Evolutionary conservation across 1,140 invertebrate genomes (phyloP).

Genomic region (Drosophila mayri): DNA sequence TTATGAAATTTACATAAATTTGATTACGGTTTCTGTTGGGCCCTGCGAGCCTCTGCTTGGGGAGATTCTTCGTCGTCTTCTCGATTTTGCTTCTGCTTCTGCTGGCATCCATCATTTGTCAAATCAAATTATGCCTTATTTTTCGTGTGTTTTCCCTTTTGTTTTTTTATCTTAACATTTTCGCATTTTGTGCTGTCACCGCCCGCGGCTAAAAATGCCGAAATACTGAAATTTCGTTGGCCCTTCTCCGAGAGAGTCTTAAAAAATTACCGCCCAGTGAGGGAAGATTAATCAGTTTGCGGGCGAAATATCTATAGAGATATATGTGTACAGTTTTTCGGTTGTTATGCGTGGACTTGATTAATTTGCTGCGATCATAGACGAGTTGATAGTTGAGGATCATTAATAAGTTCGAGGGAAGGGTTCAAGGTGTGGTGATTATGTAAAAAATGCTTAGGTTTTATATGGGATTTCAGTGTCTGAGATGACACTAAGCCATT

Average conservation of each 20-base stretch:
- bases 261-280: constrained; percentile 28
- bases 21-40: constrained; percentile 35
- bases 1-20: constrained; percentile 81
- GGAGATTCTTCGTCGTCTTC: constrained; percentile 33
- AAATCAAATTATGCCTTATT: constrained; percentile 45
- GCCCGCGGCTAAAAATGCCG: constrained; percentile 43
- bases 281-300: constrained; percentile 48
- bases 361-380: constrained; percentile 62
- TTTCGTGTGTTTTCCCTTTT: constrained; percentile 31
- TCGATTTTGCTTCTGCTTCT: constrained; percentile 22
- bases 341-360: constrained; percentile 45
- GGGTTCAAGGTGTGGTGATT: constrained; percentile 42
- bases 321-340: constrained; percentile 14
- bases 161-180: constrained; percentile 31
- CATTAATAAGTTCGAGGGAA: constrained; percentile 46
- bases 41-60: background rate
- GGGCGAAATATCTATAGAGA: constrained; percentile 22
- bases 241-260: constrained; percentile 37
- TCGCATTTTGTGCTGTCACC: constrained; percentile 47
- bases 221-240: constrained; percentile 14
- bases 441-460: constrained; percentile 44
- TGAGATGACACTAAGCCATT: constrained; percentile 5
- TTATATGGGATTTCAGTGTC: constrained; percentile 9
- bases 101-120: constrained; percentile 55
- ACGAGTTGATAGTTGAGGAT: constrained; percentile 53